phyloP scores from a whole-genome alignment of 2,888 invertebrate species.

The Trachelus troglodyta region DNA sequence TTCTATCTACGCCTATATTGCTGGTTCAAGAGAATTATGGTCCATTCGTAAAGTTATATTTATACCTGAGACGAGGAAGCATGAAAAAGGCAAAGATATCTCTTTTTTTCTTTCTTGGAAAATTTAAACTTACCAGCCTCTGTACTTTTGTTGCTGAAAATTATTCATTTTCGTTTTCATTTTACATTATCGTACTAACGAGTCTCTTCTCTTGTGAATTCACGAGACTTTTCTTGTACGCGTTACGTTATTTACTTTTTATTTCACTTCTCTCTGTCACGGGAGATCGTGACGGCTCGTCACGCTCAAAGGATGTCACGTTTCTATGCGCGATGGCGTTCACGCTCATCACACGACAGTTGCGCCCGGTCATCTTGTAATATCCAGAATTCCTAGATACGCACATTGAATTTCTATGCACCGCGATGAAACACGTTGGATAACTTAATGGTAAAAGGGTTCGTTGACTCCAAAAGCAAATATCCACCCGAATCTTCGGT shows the following conservation, averaged over 20 bases:
- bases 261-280: conserved; percentile 5
- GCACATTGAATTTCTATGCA: conserved; percentile 9
- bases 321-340: conserved; percentile 13
- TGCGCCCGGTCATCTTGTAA: conserved; percentile 6
- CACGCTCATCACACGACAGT: conserved; percentile 8
- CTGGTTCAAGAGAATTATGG: background rate
- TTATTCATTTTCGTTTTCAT: background rate
- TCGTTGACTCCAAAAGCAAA: background rate
- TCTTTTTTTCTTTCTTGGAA: background rate
- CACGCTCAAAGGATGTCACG: conserved; percentile 17
- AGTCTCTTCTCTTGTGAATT: background rate
- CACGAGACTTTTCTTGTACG: background rate
- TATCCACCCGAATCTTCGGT: background rate
- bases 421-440: background rate
- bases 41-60: background rate
- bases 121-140: background rate
- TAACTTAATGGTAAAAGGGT: background rate
- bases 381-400: conserved; percentile 10
- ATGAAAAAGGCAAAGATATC: background rate
- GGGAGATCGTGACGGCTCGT: background rate
- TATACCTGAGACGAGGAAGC: background rate
- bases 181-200: background rate
- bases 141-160: background rate
- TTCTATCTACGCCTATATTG: background rate
- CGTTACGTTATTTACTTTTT: background rate